Evolutionary conservation across 2,113 vertebrate genomes (phyloP), one percentile per base, ranked within the genome.

Genomic region (Morone chrysops): DNA sequence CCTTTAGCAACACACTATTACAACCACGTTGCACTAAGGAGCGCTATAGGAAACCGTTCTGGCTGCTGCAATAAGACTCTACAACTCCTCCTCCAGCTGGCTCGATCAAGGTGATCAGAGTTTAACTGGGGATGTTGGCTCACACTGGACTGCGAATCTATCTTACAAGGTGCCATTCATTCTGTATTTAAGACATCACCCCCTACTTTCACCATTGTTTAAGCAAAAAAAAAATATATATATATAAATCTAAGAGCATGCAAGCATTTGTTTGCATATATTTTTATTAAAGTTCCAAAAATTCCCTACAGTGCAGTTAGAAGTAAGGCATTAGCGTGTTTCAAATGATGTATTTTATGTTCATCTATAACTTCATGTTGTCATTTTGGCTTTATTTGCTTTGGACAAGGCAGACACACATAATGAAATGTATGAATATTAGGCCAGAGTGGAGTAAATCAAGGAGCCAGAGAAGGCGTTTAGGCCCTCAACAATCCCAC

Each of bases 381-480:
- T 31, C 13, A 48, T 36, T 36, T 61, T 6, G 38, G 43, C 16
- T 38, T 6, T 67, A 56, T 22, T 57, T 59, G 38, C 8, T 12
- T 38, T n/a, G 38, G 18, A 62, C 17, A 8, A 40, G 16, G 36
- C 43, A 48, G 43, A 65, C 17, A 20, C 14, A 4, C 45, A 54
- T 18, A 61, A 0, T 45, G 13, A 68, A 17, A 41, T 73, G 11
- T 50, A 54, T 60, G 14, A 20, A 2, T 36, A 5, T 83, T 31
- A 68, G 6, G n/a, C 20, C 3, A 41, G 17, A 9, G 17, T 41
- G 38, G 84, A 41, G 48, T 92, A 90, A 50, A 93, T 41, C 68
- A 94, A n/a, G 53, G 77, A 81, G 11, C 91, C 93, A 17, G 89
- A 82, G 80, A 93, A 94, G 66, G 53, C 74, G 83, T 93, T 94